Evolutionary conservation across 2,888 invertebrate species (phyloP), one percentile per base, ranked within the genome.

Genomic region (Chrysopilus asiliformis): DNA sequence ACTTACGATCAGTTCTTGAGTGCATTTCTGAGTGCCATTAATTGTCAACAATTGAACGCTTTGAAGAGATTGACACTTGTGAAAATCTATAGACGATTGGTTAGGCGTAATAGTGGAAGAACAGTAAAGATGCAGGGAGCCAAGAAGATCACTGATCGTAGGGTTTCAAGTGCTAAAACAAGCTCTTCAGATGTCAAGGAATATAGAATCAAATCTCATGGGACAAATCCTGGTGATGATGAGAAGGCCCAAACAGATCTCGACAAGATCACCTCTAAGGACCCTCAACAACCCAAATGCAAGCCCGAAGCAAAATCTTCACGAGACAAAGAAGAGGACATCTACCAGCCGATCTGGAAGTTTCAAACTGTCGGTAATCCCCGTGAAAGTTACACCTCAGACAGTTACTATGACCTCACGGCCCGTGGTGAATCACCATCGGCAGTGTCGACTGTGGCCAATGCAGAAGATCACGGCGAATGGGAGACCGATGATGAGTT

Each of bases 291-390:
- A 5, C 27, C n/a, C 6, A n/a, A n/a, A n/a, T n/a, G n/a, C n/a
- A n/a, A n/a, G 25, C 7, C 3, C 14, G 10, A 9, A 6, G 12
- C 34, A 4, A 20, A 13, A 9, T 13, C 27, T 12, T 12, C 14
- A n/a, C 9, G 9, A 4, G 13, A 6, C 4, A 47, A 49, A 5
- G 57, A 59, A 32, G 63, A 64, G 20, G 52, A 56, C 7, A 63
- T 64, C 37, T 64, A 64, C 42, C 64, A 64, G 27, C 57, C 59
- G 26, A 63, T 64, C 40, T 64, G 63, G 64, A 58, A 61, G 42
- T 63, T 57, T 41, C 53, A 57, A 41, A 62, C 62, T 0, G 45
- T 56, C 34, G 60, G 56, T 27, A 51, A 51, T 39, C 52, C 49
- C 24, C 45, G 45, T 5, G 56, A 57, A n/a, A 48, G 47, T 25